Conservation (phyloP, 35 echinoderm and acorn worm genomes). For the Apostichopus californicus region DNA sequence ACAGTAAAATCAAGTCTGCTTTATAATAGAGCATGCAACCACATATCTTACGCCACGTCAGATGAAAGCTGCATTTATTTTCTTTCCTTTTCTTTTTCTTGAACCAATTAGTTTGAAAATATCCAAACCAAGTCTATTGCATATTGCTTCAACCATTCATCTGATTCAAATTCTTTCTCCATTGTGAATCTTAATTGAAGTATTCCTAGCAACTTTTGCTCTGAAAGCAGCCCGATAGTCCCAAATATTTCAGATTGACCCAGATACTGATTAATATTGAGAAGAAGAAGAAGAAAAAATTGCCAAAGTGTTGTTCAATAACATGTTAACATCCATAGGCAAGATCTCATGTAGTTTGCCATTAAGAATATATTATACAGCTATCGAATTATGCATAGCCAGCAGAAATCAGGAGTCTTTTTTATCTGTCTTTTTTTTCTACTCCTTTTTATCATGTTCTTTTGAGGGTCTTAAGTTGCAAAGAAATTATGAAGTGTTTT, state of each 20-base stretch:
- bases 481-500: too few species aligned
- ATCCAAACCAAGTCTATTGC: not conserved
- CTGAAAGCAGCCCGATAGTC: not conserved
- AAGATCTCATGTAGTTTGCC: too few species aligned
- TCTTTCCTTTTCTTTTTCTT: not conserved
- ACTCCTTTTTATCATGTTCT: too few species aligned
- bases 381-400: too few species aligned
- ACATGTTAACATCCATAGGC: not conserved
- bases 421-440: too few species aligned
- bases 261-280: slow-evolving; percentile 10
- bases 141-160: not conserved
- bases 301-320: not conserved
- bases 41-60: too few species aligned
- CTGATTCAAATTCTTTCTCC: not conserved
- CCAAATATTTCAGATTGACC: slow-evolving; percentile 34
- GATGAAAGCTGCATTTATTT: too few species aligned
- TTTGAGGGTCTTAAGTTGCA: too few species aligned
- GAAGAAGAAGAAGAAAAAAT: not conserved
- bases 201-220: not conserved
- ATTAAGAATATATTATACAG: too few species aligned
- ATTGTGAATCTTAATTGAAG: not conserved
- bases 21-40: too few species aligned
- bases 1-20: too few species aligned
- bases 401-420: too few species aligned
- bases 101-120: not conserved